phyloP scores from a whole-genome alignment of 2,797 vertebrate genomes.

The Perodicticus potto region DNA sequence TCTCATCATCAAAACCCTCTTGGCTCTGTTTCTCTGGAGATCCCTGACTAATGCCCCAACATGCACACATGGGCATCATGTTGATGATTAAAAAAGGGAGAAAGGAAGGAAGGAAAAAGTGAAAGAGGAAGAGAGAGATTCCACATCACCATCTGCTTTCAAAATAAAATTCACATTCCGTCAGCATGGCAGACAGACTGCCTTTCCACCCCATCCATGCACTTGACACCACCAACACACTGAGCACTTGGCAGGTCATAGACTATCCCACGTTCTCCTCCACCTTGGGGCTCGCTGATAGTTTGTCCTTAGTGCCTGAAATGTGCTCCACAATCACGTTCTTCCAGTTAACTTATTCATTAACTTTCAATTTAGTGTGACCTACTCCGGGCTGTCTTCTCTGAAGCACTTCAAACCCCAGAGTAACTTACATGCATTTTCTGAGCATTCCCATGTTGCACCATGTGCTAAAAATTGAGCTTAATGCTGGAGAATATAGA shows the following conservation, averaged over 20 bases:
- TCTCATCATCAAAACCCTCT: too few relatives aligned
- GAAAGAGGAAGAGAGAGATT: background rate
- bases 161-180: constrained; percentile 33
- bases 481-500: background rate
- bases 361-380: background rate
- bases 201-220: background rate
- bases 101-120: background rate
- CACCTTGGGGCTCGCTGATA: background rate
- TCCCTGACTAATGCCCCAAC: background rate
- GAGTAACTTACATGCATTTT: background rate
- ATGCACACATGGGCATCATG: background rate
- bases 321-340: background rate
- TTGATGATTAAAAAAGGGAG: background rate
- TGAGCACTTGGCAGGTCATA: background rate
- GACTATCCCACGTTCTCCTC: background rate
- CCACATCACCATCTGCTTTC: background rate
- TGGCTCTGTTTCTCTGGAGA: background rate
- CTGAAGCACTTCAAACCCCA: background rate
- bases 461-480: background rate
- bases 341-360: background rate
- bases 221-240: background rate
- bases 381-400: background rate
- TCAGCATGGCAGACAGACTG: background rate
- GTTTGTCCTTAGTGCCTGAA: background rate
- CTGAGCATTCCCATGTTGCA: background rate